Evolutionary conservation across 1,140 invertebrate genomes (phyloP), one percentile per base, ranked within the genome.

Genomic region (Linepithema humile): DNA sequence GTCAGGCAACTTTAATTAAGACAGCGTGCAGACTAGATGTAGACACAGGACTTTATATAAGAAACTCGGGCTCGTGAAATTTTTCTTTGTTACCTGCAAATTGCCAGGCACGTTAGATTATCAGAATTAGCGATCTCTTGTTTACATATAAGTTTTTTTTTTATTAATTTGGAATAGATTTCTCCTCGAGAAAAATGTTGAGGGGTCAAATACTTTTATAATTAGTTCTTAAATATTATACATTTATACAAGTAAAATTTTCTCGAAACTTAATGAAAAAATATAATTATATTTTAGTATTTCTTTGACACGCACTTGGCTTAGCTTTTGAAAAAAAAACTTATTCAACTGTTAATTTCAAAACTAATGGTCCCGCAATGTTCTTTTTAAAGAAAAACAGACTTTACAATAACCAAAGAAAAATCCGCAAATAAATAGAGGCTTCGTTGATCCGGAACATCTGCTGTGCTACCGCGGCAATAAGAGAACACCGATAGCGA

Each of bases 1-100:
- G 91, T 91, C 90, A 90, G 88, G 85, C 83, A 86, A 91, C 88
- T 91, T 93, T 93, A 93, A 93, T 93, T 93, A 93, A 93, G 91
- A 92, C 89, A 88, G 89, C 91, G 88, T 90, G 88, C 83, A 67
- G 73, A 53, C 55, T 59, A 84, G 43, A 82, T 88, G 70, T 90
- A 86, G 69, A 84, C 53, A 57, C 26, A 17, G 10, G 12, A 43
- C 72, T 17, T 45, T 65, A n/a, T 17, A 4, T 55, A 50, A 67
- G 26, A 73, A 60, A 55, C 73, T 73, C 15, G 26, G 29, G 29
- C 43, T n/a, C 17, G n/a, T 20, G 15, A 67, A 59, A 26, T 40
- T 64, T n/a, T n/a, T 64, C 10, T 83, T 64, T 48, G 17, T 62
- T 23, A 62, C 3, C 4, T 80, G 38, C n/a, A 3, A 62, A 62